Base-by-base conservation (phyloP, 2,888 invertebrate genomes). In the Zootermopsis nevadensis region DNA sequence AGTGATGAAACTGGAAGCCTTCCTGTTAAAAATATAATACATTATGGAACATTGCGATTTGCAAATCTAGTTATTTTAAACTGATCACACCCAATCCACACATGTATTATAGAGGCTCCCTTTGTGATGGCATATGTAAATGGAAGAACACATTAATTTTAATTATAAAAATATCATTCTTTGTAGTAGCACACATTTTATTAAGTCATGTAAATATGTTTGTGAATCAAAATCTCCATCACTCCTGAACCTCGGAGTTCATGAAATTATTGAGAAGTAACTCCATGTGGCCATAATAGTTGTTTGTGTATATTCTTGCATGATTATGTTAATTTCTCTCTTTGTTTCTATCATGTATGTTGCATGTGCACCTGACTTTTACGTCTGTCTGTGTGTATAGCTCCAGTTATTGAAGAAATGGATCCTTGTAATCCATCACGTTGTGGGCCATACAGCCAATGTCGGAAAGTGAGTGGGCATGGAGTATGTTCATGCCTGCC, bases 401-500 rank as follows among this genome's bases (percentile, higher is more conserved):
- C 87, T 66, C 89, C 92, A 88, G 82, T 91, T 88, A 33, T 77
- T 69, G 83, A 81, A 76, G 88, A 83, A 38, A 86, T 88, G 83
- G 91, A 90, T 86, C 93, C 93, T 8, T 95, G 95, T 87, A 91
- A 91, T 84, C 94, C 93, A 55, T 91, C 93, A 69, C 93, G 93
- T 15, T 94, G 94, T 87, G 94, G 93, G 24, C 91, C 92, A 19
- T 93, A 93, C 87, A 93, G 93, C 87, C 91, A 92, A 86, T 94
- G 94, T 86, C 91, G 91, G 86, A 91, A 92, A 87, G 89, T 93
- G 33, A 92, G 93, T 84, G 91, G 91, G n/a, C 93, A 94, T 89
- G 93, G 94, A 6, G 92, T 93, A 3, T 95, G 95, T 87, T 93
- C 94, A 42, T 95, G 94, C 87, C 91, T 93, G 35, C 92, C 92